phyloP scores from a whole-genome alignment of 1,140 invertebrate species.

The Heliconius melpomene region DNA sequence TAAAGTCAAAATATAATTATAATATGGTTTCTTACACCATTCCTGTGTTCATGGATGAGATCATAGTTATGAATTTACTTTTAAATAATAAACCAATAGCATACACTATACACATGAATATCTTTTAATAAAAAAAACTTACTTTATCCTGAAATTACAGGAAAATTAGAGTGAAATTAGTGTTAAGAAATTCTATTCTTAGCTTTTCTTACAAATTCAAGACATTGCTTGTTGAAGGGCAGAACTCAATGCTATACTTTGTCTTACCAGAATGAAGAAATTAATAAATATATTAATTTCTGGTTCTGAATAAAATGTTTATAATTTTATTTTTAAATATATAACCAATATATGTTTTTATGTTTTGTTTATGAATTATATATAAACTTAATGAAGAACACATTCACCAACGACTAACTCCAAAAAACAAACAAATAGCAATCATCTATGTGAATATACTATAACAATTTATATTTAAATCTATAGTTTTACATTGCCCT shows the following conservation, averaged over 20 bases:
- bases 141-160: too few relatives aligned
- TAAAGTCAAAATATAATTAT: neutral
- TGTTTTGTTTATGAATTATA: too few relatives aligned
- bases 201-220: too few relatives aligned
- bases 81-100: neutral
- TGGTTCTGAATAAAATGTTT: neutral
- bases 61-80: neutral
- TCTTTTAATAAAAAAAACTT: too few relatives aligned
- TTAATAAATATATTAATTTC: too few relatives aligned
- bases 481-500: neutral
- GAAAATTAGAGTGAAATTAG: too few relatives aligned
- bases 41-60: neutral
- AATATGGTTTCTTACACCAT: neutral
- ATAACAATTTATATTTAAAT: slow-evolving; percentile 2
- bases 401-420: neutral
- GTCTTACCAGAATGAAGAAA: too few relatives aligned
- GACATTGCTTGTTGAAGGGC: too few relatives aligned
- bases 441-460: neutral
- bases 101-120: too few relatives aligned
- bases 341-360: too few relatives aligned
- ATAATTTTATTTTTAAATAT: neutral
- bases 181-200: too few relatives aligned
- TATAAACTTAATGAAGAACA: neutral
- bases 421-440: neutral
- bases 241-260: too few relatives aligned